Percentiles rank a stretch among this genome's conserved stretches.
phyloP scores from a whole-genome alignment of 2,113 vertebrate genomes.

The Periophthalmodon schlosseri region DNA sequence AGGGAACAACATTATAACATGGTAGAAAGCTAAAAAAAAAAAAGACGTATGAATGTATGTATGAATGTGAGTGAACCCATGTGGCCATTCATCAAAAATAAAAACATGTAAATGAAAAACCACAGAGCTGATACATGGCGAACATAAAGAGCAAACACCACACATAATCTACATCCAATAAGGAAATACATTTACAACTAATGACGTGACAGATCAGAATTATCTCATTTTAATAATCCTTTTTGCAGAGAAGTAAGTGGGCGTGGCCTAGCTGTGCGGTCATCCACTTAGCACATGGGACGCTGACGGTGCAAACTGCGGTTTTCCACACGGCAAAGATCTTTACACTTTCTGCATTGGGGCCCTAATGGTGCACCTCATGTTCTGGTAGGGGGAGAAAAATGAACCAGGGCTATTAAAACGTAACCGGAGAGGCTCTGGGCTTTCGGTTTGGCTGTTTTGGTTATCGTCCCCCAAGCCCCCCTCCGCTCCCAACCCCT shows the following conservation, averaged over 20 bases:
- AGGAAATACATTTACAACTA: too few species aligned
- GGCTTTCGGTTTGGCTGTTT: slow-evolving; percentile 70
- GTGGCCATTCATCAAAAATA: too few species aligned
- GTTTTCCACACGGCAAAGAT: slow-evolving; percentile 83
- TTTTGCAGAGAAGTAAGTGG: not conserved
- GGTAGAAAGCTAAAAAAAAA: too few species aligned
- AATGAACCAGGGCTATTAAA: slow-evolving; percentile 77
- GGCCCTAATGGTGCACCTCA: slow-evolving; percentile 78
- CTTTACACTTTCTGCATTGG: slow-evolving; percentile 82
- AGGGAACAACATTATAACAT: too few species aligned
- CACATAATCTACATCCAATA: too few species aligned
- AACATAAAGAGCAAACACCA: too few species aligned
- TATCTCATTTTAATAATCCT: not conserved
- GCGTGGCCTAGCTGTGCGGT: slow-evolving; percentile 66
- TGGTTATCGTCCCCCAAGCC: slow-evolving; percentile 67
- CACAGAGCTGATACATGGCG: too few species aligned
- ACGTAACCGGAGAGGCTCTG: slow-evolving; percentile 71
- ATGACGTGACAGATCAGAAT: not conserved
- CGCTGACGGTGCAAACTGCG: slow-evolving; percentile 91
- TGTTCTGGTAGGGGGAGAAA: slow-evolving; percentile 67
- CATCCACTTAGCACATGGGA: slow-evolving; percentile 89
- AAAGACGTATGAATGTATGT: too few species aligned
- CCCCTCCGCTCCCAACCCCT: slow-evolving; percentile 68
- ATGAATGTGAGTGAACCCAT: too few species aligned
- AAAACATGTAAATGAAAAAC: too few species aligned